Base-by-base conservation (phyloP, 2,797 vertebrate species). In the Aulostomus chinensis region DNA sequence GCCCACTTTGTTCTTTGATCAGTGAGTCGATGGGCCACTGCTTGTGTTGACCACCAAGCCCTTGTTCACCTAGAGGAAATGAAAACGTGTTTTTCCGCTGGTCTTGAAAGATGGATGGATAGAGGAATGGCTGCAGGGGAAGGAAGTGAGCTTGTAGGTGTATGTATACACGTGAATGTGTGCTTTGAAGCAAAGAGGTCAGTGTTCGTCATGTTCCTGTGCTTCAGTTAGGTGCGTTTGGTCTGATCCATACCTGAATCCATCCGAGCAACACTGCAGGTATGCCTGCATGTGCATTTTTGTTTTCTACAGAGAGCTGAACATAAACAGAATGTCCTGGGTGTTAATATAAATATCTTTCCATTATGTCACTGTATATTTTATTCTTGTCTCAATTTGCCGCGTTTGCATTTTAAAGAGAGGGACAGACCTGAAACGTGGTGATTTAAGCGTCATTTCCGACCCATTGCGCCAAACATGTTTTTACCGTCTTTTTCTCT, bases 371-470 rank as follows among this genome's bases (percentile, higher is more conserved):
- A 33, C 3, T 62, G 40, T 28, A 53, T 61, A 61, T 73, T 59
- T 83, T 61, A 53, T 75, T 67, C 49, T 64, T 29, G 45, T 69
- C 72, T 76, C 76, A 78, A 54, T 85, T 81, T 79, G 57, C 75
- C 66, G 39, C 57, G 50, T 86, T 80, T 80, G 73, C 79, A 76
- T 84, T 67, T 77, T 66, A 73, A 82, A 64, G 76, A 79, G 71
- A 58, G 58, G 66, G 55, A 52, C 69, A 51, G 75, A 62, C 58
- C 76, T 83, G 78, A 87, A 86, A 86, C 81, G 29, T 72, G 43
- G 75, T 78, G 78, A 88, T 91, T 88, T 89, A 84, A 77, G 78
- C 59, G 74, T 91, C 85, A 90, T 76, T 89, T 88, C 82, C 86
- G 81, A 83, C 53, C 82, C 82, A 87, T 63, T 89, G 85, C 76